phyloP scores from a whole-genome alignment of 2,113 vertebrate species.

The Nannospalax galili region DNA sequence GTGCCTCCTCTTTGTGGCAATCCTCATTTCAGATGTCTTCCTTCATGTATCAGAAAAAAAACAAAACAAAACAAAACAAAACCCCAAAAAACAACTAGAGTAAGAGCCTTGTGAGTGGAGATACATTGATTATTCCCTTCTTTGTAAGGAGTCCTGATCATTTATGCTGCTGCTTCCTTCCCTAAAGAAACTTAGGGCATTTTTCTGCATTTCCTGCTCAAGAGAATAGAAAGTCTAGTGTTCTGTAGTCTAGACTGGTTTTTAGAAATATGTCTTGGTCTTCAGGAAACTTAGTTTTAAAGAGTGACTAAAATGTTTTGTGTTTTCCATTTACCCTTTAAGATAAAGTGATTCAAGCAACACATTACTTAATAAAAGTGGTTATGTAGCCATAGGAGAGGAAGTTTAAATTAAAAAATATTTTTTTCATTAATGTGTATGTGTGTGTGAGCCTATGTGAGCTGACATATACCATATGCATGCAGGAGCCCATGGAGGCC shows the following conservation, averaged over 20 bases:
- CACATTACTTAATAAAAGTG: conserved; percentile 3
- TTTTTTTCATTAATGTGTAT: too few species aligned
- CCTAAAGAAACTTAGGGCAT: not conserved
- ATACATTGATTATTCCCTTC: not conserved
- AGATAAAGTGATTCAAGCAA: conserved; percentile 19
- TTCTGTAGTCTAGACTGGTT: conserved; percentile 18
- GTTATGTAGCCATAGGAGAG: not conserved
- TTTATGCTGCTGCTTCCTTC: not conserved
- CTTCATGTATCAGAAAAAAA: not conserved
- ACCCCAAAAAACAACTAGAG: not conserved
- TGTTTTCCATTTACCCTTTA: conserved; percentile 8
- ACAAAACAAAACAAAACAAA: too few species aligned
- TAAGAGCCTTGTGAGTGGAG: not conserved
- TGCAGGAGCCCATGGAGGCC: too few species aligned
- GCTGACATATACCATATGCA: too few species aligned
- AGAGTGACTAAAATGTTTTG: not conserved
- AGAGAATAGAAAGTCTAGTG: not conserved
- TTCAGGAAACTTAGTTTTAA: not conserved
- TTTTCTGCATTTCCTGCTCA: conserved; percentile 21
- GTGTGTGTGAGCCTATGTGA: too few species aligned
- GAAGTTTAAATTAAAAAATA: too few species aligned
- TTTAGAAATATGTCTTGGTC: not conserved
- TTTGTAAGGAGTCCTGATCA: not conserved
- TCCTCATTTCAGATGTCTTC: conserved; percentile 29
- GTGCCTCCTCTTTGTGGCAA: not conserved